These are phyloP conservation scores for Seira musarum DNA, from an alignment of 2,888 invertebrate genomes.

Conservation along the genomic window DNA sequence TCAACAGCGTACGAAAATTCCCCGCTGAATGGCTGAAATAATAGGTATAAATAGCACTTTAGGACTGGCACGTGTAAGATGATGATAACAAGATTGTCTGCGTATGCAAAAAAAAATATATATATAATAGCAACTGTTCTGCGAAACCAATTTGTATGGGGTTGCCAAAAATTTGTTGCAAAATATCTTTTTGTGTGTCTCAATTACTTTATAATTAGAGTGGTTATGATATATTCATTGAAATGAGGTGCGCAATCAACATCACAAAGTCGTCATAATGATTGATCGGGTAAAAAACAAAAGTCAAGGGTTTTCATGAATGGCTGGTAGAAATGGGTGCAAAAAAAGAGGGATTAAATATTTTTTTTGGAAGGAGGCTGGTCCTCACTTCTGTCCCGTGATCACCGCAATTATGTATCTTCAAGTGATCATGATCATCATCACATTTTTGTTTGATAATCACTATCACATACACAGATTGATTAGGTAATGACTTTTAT, in stretches of 20 bases:
- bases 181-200: neutral
- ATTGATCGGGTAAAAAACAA: neutral
- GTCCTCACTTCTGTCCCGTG: too few relatives aligned
- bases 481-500: too few relatives aligned
- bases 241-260: too few relatives aligned
- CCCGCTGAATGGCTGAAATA: too few relatives aligned
- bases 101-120: neutral
- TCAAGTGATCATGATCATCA: too few relatives aligned
- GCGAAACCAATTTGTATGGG: neutral
- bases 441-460: too few relatives aligned
- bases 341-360: too few relatives aligned
- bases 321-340: neutral
- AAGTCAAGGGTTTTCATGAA: neutral
- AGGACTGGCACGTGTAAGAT: conserved; percentile 25
- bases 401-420: too few relatives aligned
- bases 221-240: neutral
- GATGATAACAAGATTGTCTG: conserved; percentile 6
- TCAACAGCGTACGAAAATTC: neutral
- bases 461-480: too few relatives aligned
- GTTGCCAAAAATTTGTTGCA: neutral
- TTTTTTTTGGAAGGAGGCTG: too few relatives aligned
- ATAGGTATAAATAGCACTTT: neutral
- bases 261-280: too few relatives aligned
- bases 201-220: neutral
- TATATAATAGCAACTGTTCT: neutral